phyloP scores from a whole-genome alignment of 2,113 vertebrate genomes.

The Cyanoliseus patagonus region DNA sequence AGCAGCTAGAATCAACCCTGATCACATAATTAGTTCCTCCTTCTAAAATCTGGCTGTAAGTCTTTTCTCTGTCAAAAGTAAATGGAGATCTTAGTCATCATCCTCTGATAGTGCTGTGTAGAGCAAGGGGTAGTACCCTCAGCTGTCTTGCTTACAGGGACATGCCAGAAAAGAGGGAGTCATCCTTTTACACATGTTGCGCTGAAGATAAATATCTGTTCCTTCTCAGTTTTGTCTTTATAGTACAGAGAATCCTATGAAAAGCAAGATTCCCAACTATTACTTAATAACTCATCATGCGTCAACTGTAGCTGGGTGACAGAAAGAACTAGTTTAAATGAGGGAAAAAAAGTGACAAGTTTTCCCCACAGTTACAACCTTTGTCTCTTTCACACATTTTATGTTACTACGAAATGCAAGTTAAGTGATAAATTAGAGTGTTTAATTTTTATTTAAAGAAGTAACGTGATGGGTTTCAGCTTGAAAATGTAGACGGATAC shows the following conservation, averaged over 20 bases:
- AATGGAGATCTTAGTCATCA: background rate
- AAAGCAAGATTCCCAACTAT: background rate
- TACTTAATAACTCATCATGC: background rate
- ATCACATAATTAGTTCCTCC: background rate
- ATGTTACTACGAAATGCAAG: background rate
- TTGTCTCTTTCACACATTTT: background rate
- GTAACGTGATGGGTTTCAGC: background rate
- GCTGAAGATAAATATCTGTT: background rate
- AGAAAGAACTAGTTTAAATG: background rate
- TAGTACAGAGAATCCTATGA: background rate
- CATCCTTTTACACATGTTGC: background rate
- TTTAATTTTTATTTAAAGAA: background rate
- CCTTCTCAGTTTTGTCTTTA: background rate
- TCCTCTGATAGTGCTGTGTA: background rate
- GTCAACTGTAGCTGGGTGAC: background rate
- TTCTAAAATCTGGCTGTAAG: background rate
- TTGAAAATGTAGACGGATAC: background rate
- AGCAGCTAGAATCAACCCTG: background rate
- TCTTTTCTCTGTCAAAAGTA: background rate
- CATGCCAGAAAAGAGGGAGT: background rate
- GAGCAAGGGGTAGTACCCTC: background rate
- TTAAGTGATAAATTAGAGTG: background rate
- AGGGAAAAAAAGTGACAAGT: background rate
- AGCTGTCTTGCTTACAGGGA: background rate
- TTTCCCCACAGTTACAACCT: background rate